Percentiles rank a stretch among this genome's conserved stretches.
Evolutionary conservation across 2,797 vertebrate species (phyloP).

Genomic region (Coluber constrictor): DNA sequence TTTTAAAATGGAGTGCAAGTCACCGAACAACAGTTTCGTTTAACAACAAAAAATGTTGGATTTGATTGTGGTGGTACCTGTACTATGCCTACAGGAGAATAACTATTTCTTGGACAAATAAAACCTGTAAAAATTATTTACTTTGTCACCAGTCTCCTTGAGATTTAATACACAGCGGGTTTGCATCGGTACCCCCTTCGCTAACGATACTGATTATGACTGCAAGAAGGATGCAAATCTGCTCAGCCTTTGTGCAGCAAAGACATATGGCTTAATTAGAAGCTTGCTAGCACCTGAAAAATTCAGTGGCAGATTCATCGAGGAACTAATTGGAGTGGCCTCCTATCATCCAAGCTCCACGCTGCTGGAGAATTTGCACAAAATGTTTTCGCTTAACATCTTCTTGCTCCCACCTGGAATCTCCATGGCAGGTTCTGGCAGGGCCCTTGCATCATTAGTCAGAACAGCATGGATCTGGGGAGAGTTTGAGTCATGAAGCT

Average conservation of each 20-base stretch:
- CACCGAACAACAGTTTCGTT: neutral
- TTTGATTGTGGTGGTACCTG: no score
- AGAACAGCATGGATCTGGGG: neutral
- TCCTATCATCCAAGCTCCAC: neutral
- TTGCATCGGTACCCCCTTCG: no score
- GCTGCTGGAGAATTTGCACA: neutral
- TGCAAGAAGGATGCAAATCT: neutral
- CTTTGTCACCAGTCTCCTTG: neutral
- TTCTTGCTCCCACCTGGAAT: neutral
- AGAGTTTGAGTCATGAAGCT: neutral
- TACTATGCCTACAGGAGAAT: neutral
- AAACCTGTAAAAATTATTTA: neutral
- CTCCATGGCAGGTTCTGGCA: neutral
- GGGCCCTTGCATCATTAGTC: neutral
- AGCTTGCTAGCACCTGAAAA: neutral
- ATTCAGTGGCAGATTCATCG: neutral
- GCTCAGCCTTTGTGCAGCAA: neutral
- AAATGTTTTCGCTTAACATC: neutral
- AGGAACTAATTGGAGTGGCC: conserved; percentile 13
- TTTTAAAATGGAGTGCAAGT: neutral
- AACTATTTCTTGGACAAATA: neutral
- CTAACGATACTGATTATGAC: neutral
- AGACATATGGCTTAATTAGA: conserved; percentile 29
- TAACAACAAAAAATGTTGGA: neutral
- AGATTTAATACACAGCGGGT: neutral